Evolutionary conservation across 35 echinoderm and acorn worm genomes (phyloP).

Genomic region (Ophiothrix spiculata): DNA sequence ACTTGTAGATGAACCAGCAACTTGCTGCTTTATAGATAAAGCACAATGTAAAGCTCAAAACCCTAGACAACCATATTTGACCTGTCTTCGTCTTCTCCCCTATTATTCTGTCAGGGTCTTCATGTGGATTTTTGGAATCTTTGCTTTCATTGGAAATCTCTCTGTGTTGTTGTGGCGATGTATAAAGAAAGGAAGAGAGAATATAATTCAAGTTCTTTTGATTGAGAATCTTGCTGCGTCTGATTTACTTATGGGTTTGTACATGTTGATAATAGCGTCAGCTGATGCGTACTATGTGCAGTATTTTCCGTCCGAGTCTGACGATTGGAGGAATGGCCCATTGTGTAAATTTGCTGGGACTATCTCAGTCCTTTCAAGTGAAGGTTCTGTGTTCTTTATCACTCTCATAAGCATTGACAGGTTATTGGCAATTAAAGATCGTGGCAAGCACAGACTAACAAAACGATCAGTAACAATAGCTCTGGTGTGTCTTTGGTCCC

Average conservation of each 20-base stretch:
- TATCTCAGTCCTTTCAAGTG: constrained; percentile 30
- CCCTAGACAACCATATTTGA: not conserved
- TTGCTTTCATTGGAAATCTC: not conserved
- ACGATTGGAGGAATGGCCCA: constrained; percentile 21
- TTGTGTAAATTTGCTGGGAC: constrained; percentile 36
- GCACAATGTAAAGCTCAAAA: not conserved
- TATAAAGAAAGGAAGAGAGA: not conserved
- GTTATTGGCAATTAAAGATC: constrained; percentile 15
- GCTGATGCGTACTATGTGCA: not conserved
- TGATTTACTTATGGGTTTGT: not conserved
- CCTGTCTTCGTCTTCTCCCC: not conserved
- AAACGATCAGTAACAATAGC: not conserved
- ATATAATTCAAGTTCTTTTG: not conserved
- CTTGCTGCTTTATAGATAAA: not conserved
- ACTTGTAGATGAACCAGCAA: not conserved
- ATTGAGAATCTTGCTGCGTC: not conserved
- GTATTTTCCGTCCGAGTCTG: not conserved
- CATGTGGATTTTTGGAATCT: not conserved
- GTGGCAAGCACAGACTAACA: not conserved
- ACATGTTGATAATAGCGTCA: not conserved
- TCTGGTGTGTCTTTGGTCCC: constrained; percentile 20
- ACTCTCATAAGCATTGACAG: constrained; percentile 54
- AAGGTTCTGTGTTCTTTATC: constrained; percentile 46
- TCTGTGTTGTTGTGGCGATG: not conserved
- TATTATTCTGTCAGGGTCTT: not conserved